Percentiles rank a stretch among this genome's conserved stretches.
Evolutionary conservation across 1,140 invertebrate species (phyloP).

Genomic region (Maniola jurtina): DNA sequence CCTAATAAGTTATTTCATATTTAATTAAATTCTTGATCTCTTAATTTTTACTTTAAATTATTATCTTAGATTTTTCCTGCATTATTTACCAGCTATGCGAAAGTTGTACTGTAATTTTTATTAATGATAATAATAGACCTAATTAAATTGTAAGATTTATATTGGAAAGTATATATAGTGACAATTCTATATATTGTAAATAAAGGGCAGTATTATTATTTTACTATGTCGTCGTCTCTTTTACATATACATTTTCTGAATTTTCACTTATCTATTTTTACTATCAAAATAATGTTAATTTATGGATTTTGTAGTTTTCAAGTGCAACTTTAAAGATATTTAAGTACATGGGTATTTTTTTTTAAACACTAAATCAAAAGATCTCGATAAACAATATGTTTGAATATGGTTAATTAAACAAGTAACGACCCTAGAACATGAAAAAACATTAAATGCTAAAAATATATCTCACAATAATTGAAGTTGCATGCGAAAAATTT

Average conservation of each 20-base stretch:
- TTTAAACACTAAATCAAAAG: no score
- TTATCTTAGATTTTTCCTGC: no score
- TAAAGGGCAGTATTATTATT: slow-evolving; percentile 12
- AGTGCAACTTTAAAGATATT: background rate
- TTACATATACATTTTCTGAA: background rate
- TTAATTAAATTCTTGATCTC: no score
- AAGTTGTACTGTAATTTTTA: slow-evolving; percentile 24
- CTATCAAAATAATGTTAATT: background rate
- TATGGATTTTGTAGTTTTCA: slow-evolving; percentile 1
- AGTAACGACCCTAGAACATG: no score
- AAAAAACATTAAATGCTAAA: no score
- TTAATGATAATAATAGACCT: slow-evolving; percentile 29
- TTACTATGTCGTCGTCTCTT: background rate
- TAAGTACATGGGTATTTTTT: no score
- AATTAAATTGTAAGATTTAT: slow-evolving; percentile 49
- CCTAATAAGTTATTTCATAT: no score
- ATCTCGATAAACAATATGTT: no score
- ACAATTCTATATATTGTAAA: slow-evolving; percentile 20
- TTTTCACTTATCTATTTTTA: background rate
- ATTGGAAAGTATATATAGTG: slow-evolving; percentile 20
- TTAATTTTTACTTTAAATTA: no score
- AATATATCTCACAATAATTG: no score
- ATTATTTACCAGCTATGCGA: slow-evolving; percentile 6
- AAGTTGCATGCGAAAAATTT: background rate
- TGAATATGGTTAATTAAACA: no score